Conservation (phyloP, 2,797 vertebrate species). For the Podarcis lilfordi region DNA sequence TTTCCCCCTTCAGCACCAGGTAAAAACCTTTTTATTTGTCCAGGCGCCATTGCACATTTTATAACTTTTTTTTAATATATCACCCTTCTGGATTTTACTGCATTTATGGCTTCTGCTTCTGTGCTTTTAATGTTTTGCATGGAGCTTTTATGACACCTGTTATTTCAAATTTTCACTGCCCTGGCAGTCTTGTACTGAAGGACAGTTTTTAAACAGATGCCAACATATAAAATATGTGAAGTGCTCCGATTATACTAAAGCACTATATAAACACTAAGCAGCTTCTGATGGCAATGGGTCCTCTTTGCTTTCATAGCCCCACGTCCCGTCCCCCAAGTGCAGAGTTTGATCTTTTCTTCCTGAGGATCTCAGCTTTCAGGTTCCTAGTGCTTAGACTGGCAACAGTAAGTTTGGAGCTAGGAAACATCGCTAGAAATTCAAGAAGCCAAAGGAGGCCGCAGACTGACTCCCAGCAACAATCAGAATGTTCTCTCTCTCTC, state of each 20-base stretch:
- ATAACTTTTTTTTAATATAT: neutral
- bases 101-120: neutral
- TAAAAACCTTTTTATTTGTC: neutral
- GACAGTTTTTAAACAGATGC: neutral
- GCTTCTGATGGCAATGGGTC: too few species aligned
- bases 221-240: neutral
- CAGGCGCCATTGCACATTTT: too few species aligned
- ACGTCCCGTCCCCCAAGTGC: neutral
- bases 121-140: neutral
- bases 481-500: too few species aligned
- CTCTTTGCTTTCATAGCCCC: too few species aligned
- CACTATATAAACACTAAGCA: neutral
- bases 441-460: neutral
- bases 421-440: neutral
- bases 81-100: neutral
- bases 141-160: neutral
- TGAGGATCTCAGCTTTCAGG: too few species aligned
- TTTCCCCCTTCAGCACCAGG: neutral
- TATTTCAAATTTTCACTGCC: neutral
- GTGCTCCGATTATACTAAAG: neutral
- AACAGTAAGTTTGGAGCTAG: neutral
- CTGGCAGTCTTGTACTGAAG: neutral
- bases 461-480: too few species aligned
- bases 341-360: too few species aligned
- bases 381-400: too few species aligned